Percentiles rank a stretch among this genome's conserved stretches.
These are phyloP conservation scores for Pimpla rufipes DNA, from an alignment of 2,888 invertebrate genomes.

Conservation along the genomic window DNA sequence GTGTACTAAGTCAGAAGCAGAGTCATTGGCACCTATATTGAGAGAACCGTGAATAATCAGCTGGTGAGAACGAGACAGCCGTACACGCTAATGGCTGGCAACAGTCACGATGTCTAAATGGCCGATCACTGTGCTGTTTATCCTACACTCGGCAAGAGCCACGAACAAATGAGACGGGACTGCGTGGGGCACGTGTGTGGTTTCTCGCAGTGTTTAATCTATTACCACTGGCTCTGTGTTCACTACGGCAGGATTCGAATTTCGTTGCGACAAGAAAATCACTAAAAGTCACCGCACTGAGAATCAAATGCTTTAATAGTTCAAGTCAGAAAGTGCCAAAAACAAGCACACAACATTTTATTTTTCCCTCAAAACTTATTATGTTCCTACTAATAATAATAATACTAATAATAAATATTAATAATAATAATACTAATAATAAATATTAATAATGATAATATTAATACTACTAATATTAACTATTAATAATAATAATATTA, in stretches of 20 bases:
- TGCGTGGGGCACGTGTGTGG: slow-evolving; percentile 47
- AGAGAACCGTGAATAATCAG: not conserved
- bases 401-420: too few species aligned
- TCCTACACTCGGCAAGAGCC: not conserved
- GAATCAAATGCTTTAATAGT: not conserved
- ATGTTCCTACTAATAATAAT: too few species aligned
- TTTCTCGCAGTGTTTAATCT: slow-evolving; percentile 43
- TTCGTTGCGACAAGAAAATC: not conserved
- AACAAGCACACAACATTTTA: too few species aligned
- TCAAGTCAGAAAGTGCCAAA: too few species aligned
- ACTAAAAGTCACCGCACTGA: not conserved
- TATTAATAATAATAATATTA: too few species aligned
- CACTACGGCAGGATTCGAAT: not conserved
- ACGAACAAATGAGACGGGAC: slow-evolving; percentile 32
- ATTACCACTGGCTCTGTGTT: not conserved
- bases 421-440: too few species aligned
- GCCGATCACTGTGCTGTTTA: slow-evolving; percentile 43
- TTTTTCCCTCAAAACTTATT: too few species aligned
- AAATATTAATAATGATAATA: too few species aligned
- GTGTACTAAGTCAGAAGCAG: not conserved
- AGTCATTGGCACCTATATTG: slow-evolving; percentile 28
- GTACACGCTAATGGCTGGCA: not conserved
- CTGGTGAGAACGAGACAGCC: not conserved
- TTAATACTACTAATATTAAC: too few species aligned
- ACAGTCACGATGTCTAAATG: not conserved